phyloP scores from a whole-genome alignment of 2,888 invertebrate species.

The Ormyrus nitidulus region DNA sequence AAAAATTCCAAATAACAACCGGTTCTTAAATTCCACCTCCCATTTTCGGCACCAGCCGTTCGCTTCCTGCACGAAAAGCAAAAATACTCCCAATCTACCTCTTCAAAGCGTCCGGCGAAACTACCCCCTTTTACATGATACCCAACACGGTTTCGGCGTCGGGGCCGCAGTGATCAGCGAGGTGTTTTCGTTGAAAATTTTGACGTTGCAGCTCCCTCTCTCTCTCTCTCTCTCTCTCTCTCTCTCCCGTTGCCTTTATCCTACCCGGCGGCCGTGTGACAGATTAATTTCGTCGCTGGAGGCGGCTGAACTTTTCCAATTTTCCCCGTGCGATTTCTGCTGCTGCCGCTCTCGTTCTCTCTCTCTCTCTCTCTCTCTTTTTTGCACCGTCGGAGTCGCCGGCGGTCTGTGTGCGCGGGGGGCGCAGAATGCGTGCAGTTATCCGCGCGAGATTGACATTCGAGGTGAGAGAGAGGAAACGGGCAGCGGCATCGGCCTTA shows the following conservation, averaged over 20 bases:
- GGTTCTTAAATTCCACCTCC: no score
- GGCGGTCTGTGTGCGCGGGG: not conserved
- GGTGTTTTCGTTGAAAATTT: slow-evolving; percentile 52
- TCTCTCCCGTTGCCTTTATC: no score
- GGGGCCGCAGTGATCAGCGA: slow-evolving; percentile 37
- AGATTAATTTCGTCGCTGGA: slow-evolving; percentile 50
- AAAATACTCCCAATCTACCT: no score
- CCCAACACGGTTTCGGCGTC: not conserved
- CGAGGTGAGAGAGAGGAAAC: not conserved
- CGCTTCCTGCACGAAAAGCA: no score
- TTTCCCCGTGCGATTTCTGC: slow-evolving; percentile 43
- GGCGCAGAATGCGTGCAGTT: slow-evolving; percentile 15
- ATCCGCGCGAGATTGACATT: slow-evolving; percentile 21
- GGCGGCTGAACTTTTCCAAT: slow-evolving; percentile 51
- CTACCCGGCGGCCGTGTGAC: slow-evolving; percentile 4
- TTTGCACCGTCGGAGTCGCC: slow-evolving; percentile 15
- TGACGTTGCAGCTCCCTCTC: slow-evolving; percentile 11
- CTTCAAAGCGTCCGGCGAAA: no score
- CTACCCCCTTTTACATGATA: no score
- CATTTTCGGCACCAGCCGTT: no score
- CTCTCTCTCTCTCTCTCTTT: slow-evolving; percentile 20
- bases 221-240: no score
- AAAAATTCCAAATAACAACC: no score
- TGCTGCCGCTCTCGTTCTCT: not conserved
- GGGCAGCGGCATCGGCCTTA: slow-evolving; percentile 29